Evolutionary conservation across 2,113 vertebrate species (phyloP), one percentile per base, ranked within the genome.

Genomic region (Rhinogobius similis): DNA sequence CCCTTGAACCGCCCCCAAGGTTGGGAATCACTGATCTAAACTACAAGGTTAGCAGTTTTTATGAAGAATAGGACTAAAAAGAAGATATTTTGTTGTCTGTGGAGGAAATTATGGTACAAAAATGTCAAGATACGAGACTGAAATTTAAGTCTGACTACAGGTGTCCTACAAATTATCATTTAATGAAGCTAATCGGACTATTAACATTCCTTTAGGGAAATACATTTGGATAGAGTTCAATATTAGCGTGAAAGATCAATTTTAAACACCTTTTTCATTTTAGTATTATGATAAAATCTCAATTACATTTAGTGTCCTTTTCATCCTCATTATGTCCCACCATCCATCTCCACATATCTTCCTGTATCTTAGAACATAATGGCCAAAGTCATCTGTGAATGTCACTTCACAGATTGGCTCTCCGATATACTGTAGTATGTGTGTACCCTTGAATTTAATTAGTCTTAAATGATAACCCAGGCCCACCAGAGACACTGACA

Each of bases 211-310:
- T 43, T 43, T 41, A 11, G 10, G 39, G 11, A 41, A 41, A 41
- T 43, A 43, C 6, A 3, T 36, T 36, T 36, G 2, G 32, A 36
- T 36, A 43, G 3, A 13, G 41, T 43, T 43, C 13, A 43, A 36
- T 36, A 36, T 36, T 36, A 36, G 9, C 32, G 9, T 7, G 5
- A n/a, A n/a, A 48, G 6, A 48, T 48, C n/a, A 0, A 48, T 50
- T 50, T 50, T 50, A 46, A 46, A 21, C 29, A 32, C 29, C 10
- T 36, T 36, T 36, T 9, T 36, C 16, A 36, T 20, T 36, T 10
- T n/a, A 61, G 20, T n/a, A n/a, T 38, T 12, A 61, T 59, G 27
- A 59, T 29, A 59, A 32, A 59, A 59, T 59, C 56, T 59, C 56
- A 20, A 8, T 32, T 32, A 10, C 9, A 32, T 32, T 59, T 18